Evolutionary conservation across 2,113 vertebrate species (phyloP).

Genomic region (Trochalopteron elliotii): DNA sequence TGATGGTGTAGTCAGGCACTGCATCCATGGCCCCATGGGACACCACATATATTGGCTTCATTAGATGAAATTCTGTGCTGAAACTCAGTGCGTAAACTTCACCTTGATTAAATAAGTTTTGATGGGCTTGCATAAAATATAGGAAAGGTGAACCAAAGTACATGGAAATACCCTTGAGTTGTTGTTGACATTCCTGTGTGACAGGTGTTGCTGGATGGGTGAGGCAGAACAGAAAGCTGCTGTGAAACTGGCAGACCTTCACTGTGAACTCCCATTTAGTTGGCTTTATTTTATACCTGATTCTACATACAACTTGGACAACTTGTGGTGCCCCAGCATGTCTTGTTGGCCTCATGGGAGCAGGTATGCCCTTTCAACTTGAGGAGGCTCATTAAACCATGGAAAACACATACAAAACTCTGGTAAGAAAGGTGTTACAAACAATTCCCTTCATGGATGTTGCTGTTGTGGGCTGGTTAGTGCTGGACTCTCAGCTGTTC

Average conservation of each 20-base stretch:
- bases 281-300: background rate
- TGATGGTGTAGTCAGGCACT: fast-evolving
- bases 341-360: background rate
- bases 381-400: background rate
- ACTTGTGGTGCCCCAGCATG: background rate
- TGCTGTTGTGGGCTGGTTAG: background rate
- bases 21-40: background rate
- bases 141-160: background rate
- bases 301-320: fast-evolving
- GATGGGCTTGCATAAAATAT: background rate
- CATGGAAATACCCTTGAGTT: fast-evolving
- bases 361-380: background rate
- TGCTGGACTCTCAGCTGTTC: background rate
- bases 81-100: background rate
- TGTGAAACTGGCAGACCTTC: background rate
- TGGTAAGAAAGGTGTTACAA: background rate
- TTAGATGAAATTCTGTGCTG: background rate
- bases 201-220: background rate
- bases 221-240: background rate
- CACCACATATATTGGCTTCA: fast-evolving
- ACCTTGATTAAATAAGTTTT: background rate
- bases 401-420: background rate
- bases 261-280: background rate
- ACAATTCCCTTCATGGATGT: fast-evolving
- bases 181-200: fast-evolving